phyloP scores from a whole-genome alignment of 2,888 invertebrate species.

The Macrosiphum euphorbiae region DNA sequence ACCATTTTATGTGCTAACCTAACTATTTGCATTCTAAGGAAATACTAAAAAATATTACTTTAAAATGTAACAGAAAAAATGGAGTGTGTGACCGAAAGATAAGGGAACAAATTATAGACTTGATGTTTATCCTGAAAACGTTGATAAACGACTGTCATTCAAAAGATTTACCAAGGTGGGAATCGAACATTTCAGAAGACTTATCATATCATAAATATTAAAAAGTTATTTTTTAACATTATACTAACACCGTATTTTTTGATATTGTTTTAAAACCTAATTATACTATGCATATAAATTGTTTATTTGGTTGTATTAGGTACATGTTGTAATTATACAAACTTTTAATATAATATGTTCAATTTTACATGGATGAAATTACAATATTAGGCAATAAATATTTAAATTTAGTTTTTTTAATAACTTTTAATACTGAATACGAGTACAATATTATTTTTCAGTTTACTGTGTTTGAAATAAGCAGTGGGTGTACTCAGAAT shows the following conservation, averaged over 20 bases:
- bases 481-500: not conserved
- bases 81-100: constrained; percentile 33
- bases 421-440: not conserved
- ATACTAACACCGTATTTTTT: not conserved
- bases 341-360: not conserved
- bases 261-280: not conserved
- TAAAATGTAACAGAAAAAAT: not conserved
- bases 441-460: not conserved
- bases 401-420: not conserved
- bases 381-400: not conserved
- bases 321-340: not conserved
- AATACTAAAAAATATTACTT: constrained; percentile 30
- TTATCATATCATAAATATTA: not conserved
- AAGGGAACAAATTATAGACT: constrained; percentile 39
- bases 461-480: not conserved
- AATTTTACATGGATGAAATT: not conserved
- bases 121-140: constrained; percentile 45
- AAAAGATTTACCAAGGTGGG: not conserved
- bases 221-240: not conserved
- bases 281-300: not conserved
- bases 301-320: not conserved
- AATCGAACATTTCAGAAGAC: not conserved
- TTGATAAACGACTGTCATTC: constrained; percentile 49
- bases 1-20: constrained; percentile 15
- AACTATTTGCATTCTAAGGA: constrained; percentile 31